Conservation (phyloP, 1,140 invertebrate genomes). For the Samia ricini region DNA sequence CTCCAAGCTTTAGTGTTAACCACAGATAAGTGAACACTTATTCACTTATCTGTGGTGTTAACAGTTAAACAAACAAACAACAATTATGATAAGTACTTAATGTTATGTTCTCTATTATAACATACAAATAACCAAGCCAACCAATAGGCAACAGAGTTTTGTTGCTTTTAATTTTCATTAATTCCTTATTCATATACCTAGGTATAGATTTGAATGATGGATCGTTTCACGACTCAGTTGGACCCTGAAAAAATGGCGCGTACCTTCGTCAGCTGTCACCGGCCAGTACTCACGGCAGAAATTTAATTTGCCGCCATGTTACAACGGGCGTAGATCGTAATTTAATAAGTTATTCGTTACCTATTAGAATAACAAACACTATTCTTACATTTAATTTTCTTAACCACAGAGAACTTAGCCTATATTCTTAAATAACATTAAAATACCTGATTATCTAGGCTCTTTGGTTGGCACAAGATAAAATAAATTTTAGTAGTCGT, state of each 20-base stretch:
- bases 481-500: too few species aligned
- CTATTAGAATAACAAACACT: conserved; percentile 16
- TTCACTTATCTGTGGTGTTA: too few species aligned
- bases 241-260: conserved; percentile 24
- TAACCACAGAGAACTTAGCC: too few species aligned
- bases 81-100: background rate
- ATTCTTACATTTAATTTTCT: conserved; percentile 2
- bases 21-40: too few species aligned
- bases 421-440: too few species aligned
- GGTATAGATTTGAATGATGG: conserved; percentile 6
- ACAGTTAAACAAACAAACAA: background rate
- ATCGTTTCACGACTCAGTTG: conserved; percentile 6
- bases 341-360: conserved; percentile 34
- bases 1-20: background rate
- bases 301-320: conserved; percentile 49
- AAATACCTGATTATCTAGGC: too few species aligned
- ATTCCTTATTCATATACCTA: conserved; percentile 5
- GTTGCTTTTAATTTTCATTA: background rate
- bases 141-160: background rate
- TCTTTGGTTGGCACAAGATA: background rate
- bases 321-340: conserved; percentile 26
- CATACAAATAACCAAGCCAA: background rate
- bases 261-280: conserved; percentile 47
- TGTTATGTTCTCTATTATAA: background rate
- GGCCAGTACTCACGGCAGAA: conserved; percentile 34